Conservation (phyloP, 2,113 vertebrate genomes). For the Bubo bubo region DNA sequence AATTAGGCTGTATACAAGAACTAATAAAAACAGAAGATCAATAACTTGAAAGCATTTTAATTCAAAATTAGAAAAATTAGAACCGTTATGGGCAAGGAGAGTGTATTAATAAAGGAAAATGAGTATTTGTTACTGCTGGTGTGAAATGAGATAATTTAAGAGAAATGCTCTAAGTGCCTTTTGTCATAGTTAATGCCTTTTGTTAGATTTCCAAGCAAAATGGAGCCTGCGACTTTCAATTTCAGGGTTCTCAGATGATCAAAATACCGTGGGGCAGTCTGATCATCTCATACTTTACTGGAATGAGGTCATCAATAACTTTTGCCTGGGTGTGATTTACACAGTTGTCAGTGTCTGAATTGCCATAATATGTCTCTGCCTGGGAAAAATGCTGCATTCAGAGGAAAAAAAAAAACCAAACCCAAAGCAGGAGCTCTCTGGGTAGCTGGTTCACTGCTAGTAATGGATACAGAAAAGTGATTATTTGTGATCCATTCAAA, state of each 20-base stretch:
- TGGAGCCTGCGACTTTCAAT: conserved; percentile 41
- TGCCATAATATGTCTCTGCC: conserved; percentile 55
- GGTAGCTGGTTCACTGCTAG: conserved; percentile 32
- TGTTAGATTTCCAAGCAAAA: conserved; percentile 38
- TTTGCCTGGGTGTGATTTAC: conserved; percentile 52
- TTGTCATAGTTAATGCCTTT: conserved; percentile 51
- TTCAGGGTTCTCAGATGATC: conserved; percentile 58
- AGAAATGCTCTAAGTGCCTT: conserved; percentile 53
- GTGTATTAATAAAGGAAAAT: conserved; percentile 60
- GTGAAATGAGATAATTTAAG: conserved; percentile 61
- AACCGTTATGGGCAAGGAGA: conserved; percentile 9
- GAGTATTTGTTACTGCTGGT: conserved; percentile 50
- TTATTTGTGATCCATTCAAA: conserved; percentile 44
- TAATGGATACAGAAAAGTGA: conserved; percentile 49
- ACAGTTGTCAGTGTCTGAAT: conserved; percentile 60
- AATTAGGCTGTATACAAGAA: not conserved
- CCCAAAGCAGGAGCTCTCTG: not conserved
- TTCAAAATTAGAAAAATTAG: conserved; percentile 44
- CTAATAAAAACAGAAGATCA: conserved; percentile 16
- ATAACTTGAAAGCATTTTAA: conserved; percentile 33
- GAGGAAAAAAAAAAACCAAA: not conserved
- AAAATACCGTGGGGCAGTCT: conserved; percentile 42
- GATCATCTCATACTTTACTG: conserved; percentile 47
- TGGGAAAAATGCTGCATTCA: conserved; percentile 44
- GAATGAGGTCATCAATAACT: conserved; percentile 64